These are phyloP conservation scores for Episyrphus balteatus DNA, from an alignment of 1,140 invertebrate genomes.

Conservation along the genomic window DNA sequence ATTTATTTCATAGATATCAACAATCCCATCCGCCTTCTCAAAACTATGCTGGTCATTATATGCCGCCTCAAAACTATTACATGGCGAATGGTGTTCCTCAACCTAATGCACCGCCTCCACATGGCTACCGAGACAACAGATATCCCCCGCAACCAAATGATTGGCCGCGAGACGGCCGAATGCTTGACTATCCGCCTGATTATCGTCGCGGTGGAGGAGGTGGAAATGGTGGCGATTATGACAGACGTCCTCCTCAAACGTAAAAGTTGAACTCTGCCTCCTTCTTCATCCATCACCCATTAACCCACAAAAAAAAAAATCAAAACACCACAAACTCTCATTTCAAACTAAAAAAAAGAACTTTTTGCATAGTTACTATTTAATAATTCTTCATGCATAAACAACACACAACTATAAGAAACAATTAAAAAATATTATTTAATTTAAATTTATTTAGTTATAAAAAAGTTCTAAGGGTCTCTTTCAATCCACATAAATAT, in stretches of 20 bases:
- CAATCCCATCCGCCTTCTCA: constrained; percentile 15
- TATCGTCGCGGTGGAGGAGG: constrained; percentile 38
- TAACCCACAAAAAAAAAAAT: no score
- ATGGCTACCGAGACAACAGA: constrained; percentile 22
- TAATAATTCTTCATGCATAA: no score
- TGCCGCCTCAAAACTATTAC: constrained; percentile 23
- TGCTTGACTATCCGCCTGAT: constrained; percentile 43
- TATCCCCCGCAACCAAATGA: constrained; percentile 14
- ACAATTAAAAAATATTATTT: no score
- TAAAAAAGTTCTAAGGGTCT: no score
- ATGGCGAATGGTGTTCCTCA: constrained; percentile 23
- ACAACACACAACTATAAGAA: no score
- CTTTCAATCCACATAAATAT: no score
- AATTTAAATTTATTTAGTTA: no score
- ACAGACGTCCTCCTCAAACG: constrained; percentile 14
- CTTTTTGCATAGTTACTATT: no score
- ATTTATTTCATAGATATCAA: constrained; percentile 17
- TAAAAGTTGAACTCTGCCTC: no score
- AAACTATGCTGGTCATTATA: constrained; percentile 26
- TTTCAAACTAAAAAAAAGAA: no score
- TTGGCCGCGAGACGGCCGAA: constrained; percentile 36
- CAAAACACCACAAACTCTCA: no score
- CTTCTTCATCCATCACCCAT: no score
- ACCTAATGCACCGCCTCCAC: constrained; percentile 12
- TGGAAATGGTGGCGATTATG: constrained; percentile 14